These are phyloP conservation scores for Sphenopsis melanotis DNA, from an alignment of 2,797 vertebrate species.

Conservation along the genomic window DNA sequence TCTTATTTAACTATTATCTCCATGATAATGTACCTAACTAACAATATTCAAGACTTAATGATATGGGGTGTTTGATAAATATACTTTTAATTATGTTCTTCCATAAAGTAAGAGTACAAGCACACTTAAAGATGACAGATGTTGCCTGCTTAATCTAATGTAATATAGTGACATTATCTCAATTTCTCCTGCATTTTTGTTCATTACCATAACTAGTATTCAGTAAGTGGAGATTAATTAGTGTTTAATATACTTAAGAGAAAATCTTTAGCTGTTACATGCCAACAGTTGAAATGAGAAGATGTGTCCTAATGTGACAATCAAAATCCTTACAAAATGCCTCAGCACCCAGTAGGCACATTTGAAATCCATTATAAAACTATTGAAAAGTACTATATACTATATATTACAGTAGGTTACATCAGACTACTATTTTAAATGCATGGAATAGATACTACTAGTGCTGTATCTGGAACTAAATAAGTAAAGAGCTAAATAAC, in stretches of 20 bases:
- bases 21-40: constrained; percentile 26
- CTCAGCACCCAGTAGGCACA: neutral
- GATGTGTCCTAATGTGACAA: neutral
- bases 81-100: constrained; percentile 72
- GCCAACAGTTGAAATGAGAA: constrained; percentile 1
- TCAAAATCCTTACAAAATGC: neutral
- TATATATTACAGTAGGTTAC: neutral
- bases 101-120: constrained; percentile 41
- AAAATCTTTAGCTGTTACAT: constrained; percentile 9
- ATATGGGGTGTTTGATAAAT: constrained; percentile 57
- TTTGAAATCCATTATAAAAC: neutral
- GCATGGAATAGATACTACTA: neutral
- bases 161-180: constrained; percentile 68
- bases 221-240: constrained; percentile 66
- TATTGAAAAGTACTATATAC: neutral
- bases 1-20: constrained; percentile 53
- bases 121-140: constrained; percentile 68
- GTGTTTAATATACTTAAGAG: constrained; percentile 64
- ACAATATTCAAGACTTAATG: constrained; percentile 57
- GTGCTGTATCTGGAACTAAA: neutral
- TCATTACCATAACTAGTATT: constrained; percentile 71
- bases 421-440: neutral
- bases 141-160: constrained; percentile 70
- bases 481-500: neutral
- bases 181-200: constrained; percentile 68